These are phyloP conservation scores for Thalassoma bifasciatum DNA, from an alignment of 2,113 vertebrate genomes.

Conservation along the genomic window DNA sequence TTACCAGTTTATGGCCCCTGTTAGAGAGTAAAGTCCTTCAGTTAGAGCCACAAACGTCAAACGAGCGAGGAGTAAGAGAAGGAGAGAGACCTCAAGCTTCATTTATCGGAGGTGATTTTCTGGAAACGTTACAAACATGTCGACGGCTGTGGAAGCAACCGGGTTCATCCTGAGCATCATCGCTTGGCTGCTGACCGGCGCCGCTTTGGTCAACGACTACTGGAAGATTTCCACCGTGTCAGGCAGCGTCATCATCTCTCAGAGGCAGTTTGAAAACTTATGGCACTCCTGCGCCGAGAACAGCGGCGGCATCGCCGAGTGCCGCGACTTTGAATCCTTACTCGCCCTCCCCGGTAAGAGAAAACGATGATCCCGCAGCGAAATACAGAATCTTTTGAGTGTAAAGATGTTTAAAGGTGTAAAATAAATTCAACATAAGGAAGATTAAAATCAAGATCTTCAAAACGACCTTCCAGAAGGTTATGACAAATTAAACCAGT, in stretches of 20 bases:
- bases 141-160: conserved; percentile 80
- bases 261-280: conserved; percentile 86
- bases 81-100: conserved; percentile 8
- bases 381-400: too few relatives aligned
- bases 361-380: accelerated
- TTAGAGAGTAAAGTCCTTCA: conserved; percentile 86
- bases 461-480: too few relatives aligned
- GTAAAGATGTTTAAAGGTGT: too few relatives aligned
- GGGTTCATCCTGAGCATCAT: conserved; percentile 84
- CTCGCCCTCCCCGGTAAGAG: conserved; percentile 83
- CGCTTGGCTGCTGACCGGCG: conserved; percentile 83
- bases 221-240: conserved; percentile 87
- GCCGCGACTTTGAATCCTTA: conserved; percentile 85
- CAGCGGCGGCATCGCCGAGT: conserved; percentile 87
- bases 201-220: conserved; percentile 83
- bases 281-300: conserved; percentile 89
- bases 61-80: conserved; percentile 12
- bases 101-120: neutral
- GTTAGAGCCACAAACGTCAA: conserved; percentile 60
- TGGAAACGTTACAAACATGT: conserved; percentile 78
- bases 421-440: too few relatives aligned
- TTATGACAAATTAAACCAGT: too few relatives aligned
- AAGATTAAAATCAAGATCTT: too few relatives aligned
- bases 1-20: conserved; percentile 77
- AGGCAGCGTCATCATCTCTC: conserved; percentile 87